Base-by-base conservation (phyloP, 2,888 invertebrate genomes). In the Neria commutata region DNA sequence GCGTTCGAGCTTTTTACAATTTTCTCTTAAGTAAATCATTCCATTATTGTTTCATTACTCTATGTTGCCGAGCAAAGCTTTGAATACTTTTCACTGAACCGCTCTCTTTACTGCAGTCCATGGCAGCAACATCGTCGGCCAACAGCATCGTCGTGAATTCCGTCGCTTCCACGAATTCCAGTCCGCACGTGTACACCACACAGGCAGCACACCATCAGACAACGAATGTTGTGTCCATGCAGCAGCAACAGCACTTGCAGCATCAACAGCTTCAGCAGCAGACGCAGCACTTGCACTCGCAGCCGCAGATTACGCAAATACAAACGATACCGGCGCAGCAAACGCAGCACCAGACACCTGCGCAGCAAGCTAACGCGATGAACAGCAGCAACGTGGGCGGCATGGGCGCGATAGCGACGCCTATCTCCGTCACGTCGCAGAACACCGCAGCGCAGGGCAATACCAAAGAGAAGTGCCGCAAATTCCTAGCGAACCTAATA, bases 391-490 rank as follows among this genome's bases (percentile, higher is more conserved):
- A 71, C 64, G 65, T 63, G 26, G 63, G 59, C 37, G n/a, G n/a
- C n/a, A n/a, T n/a, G n/a, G n/a, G n/a, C n/a, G n/a, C n/a, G n/a
- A n/a, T n/a, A n/a, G 58, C 58, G 29, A 55, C 60, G 55, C 65
- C 62, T 29, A 61, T 59, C 50, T 64, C 37, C 63, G 66, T 57
- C 63, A 58, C 58, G 60, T 67, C 58, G 65, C 77, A 70, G 57
- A 74, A 67, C 61, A 76, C 81, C 60, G 73, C 80, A 58, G 76
- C 79, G 49, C 81, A 81, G 74, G 82, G 81, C 67, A 94, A 94
- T 85, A 94, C 94, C 83, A 95, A 95, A 87, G 95, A 95, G 85
- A 98, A 98, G 85, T 98, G 98, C 86, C 91, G 96, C 77, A 98
- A 96, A 85, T 98, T 98, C 84, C 87, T 98, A 81, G 94, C 96